phyloP scores from a whole-genome alignment of 2,888 invertebrate species.

The Onchidella celtica region DNA sequence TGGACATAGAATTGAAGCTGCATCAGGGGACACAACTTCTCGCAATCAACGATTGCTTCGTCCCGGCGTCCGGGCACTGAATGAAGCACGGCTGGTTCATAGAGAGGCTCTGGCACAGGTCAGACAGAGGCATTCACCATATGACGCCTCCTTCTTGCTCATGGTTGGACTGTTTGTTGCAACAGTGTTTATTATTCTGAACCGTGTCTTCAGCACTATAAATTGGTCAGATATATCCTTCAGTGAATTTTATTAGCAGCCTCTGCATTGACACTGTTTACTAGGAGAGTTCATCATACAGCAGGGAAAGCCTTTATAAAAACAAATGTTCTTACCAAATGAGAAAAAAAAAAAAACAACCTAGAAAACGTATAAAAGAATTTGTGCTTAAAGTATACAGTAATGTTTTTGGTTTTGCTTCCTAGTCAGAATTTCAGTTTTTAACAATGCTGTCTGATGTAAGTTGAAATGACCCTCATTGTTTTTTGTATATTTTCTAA shows the following conservation, averaged over 20 bases:
- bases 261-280: too few species aligned
- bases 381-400: too few species aligned
- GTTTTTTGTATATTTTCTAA: too few species aligned
- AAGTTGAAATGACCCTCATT: too few species aligned
- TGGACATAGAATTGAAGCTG: slow-evolving; percentile 47
- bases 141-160: slow-evolving; percentile 41
- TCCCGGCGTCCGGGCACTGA: not conserved
- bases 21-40: slow-evolving; percentile 33
- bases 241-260: not conserved
- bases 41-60: not conserved
- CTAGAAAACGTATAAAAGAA: too few species aligned
- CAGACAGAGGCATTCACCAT: not conserved
- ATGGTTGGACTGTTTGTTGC: slow-evolving; percentile 56
- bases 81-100: not conserved
- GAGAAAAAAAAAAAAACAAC: too few species aligned
- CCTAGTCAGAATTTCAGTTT: too few species aligned
- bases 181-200: slow-evolving; percentile 53
- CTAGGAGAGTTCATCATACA: too few species aligned
- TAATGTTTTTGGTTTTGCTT: too few species aligned
- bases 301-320: too few species aligned
- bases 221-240: slow-evolving; percentile 23
- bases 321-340: too few species aligned
- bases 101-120: not conserved
- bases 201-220: slow-evolving; percentile 51
- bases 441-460: too few species aligned